Conservation (phyloP, 1,140 invertebrate species). For the Sesamia nonagrioides region DNA sequence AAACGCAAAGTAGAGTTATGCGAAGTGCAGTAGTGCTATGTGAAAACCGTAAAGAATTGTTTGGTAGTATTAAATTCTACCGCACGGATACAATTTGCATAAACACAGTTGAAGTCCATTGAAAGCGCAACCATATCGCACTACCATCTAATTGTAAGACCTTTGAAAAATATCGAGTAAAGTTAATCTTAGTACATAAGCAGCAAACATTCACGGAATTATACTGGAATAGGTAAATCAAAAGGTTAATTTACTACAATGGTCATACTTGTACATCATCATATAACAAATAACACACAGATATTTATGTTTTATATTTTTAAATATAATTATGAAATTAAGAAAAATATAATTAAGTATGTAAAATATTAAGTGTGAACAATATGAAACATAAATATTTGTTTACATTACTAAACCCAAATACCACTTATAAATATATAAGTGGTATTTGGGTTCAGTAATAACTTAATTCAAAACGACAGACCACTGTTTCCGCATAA, state of each 20-base stretch:
- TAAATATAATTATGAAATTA: too few species aligned
- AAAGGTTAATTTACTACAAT: too few species aligned
- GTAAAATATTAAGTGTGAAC: not conserved
- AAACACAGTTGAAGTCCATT: not conserved
- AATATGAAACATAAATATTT: not conserved
- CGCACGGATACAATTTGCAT: constrained; percentile 14
- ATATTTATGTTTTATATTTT: too few species aligned
- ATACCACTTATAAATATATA: constrained; percentile 25
- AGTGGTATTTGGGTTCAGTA: too few species aligned
- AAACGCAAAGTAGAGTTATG: not conserved
- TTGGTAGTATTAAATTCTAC: not conserved
- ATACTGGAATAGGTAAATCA: not conserved
- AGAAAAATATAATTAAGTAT: too few species aligned
- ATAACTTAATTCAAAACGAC: constrained; percentile 26
- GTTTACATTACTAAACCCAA: not conserved
- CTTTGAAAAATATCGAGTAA: not conserved
- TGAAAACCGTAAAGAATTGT: not conserved
- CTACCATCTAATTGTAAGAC: not conserved
- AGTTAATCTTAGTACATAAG: not conserved
- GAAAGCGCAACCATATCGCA: not conserved
- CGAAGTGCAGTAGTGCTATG: not conserved
- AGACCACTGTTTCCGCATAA: constrained; percentile 22
- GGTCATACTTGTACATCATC: too few species aligned
- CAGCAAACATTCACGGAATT: not conserved
- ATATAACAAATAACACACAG: too few species aligned